phyloP scores from a whole-genome alignment of 53 echinoderm and acorn worm genomes.

The Mesocentrotus franciscanus region DNA sequence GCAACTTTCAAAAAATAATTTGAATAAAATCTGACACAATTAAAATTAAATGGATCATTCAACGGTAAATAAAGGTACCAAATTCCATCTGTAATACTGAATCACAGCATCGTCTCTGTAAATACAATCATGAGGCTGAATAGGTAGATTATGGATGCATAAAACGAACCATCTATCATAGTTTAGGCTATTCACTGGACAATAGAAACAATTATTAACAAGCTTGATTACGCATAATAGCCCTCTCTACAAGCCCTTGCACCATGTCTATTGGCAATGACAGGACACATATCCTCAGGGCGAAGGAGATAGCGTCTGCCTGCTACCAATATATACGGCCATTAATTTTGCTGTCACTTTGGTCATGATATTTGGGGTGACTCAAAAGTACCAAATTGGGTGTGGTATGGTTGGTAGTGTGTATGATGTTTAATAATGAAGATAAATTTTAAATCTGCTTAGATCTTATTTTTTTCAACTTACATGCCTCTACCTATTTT shows the following conservation, averaged over 20 bases:
- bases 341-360: conserved; percentile 21
- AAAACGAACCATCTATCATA: background rate
- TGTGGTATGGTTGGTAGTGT: background rate
- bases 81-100: background rate
- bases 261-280: background rate
- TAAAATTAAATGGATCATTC: background rate
- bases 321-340: background rate
- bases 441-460: background rate
- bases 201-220: conserved; percentile 41
- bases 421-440: background rate
- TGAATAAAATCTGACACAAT: background rate
- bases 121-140: background rate
- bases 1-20: background rate
- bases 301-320: conserved; percentile 3
- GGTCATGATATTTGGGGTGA: background rate
- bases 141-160: background rate
- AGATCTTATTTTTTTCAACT: background rate
- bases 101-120: background rate
- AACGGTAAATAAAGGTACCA: background rate
- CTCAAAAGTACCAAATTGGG: conserved; percentile 4
- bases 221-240: background rate
- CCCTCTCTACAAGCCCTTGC: background rate
- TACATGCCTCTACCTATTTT: background rate
- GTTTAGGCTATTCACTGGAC: background rate
- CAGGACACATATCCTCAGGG: background rate